Conservation (phyloP, 1,140 invertebrate species). For the Drosophila hydei region DNA sequence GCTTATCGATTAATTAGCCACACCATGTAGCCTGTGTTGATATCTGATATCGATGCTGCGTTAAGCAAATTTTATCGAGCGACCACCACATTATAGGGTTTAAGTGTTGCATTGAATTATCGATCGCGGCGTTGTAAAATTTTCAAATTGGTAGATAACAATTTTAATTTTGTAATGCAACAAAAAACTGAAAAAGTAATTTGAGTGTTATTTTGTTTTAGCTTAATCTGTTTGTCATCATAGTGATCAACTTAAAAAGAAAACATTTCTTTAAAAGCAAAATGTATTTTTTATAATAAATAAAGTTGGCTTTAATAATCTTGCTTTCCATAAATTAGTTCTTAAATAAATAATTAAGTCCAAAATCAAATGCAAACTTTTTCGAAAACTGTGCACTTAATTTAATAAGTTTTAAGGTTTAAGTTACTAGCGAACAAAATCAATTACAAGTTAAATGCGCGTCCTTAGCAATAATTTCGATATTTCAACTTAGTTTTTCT, state of each 20-base stretch:
- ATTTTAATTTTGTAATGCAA: background rate
- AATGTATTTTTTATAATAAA: too few relatives aligned
- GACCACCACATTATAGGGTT: background rate
- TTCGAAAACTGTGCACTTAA: conserved; percentile 66
- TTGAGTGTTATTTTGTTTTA: too few relatives aligned
- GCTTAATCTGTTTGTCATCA: too few relatives aligned
- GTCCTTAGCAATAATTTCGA: conserved; percentile 14
- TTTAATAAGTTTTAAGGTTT: conserved; percentile 17
- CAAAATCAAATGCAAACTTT: conserved; percentile 3
- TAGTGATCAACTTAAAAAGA: too few relatives aligned
- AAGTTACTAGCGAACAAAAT: conserved; percentile 19
- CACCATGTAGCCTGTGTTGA: background rate
- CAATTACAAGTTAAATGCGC: conserved; percentile 54
- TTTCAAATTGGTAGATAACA: background rate
- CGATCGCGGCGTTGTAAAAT: conserved; percentile 13
- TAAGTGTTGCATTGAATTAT: background rate
- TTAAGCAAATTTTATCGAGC: background rate
- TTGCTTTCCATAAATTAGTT: too few relatives aligned
- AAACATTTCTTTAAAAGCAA: too few relatives aligned
- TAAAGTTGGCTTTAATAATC: too few relatives aligned
- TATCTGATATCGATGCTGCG: background rate
- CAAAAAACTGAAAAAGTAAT: too few relatives aligned
- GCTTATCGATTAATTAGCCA: conserved; percentile 27
- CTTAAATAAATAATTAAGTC: background rate
- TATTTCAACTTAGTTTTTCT: conserved; percentile 51